A percentile compares a stretch with the other conserved stretches of the same genome.
phyloP scores from a whole-genome alignment of 2,888 invertebrate species.

The Melieria crassipennis region DNA sequence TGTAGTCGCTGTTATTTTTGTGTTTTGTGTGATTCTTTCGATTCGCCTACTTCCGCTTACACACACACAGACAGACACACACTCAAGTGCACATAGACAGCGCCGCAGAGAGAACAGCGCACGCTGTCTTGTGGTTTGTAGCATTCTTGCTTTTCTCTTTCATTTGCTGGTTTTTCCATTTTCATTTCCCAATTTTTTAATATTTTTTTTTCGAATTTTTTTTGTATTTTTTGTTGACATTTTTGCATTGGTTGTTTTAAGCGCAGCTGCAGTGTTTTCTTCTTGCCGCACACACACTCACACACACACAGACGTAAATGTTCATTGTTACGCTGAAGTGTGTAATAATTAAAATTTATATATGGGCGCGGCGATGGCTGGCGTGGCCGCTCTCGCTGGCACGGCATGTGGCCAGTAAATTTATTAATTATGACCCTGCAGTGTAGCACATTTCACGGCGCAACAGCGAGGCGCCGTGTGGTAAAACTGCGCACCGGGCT shows the following conservation, averaged over 20 bases:
- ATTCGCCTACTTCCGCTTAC: no score
- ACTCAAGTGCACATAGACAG: not conserved
- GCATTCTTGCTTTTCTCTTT: conserved; percentile 8
- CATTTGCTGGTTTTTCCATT: not conserved
- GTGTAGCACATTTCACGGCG: not conserved
- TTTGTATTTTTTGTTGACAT: conserved; percentile 5
- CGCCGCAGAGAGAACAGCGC: not conserved
- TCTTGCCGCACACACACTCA: not conserved
- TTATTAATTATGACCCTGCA: conserved; percentile 24
- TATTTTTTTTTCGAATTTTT: not conserved
- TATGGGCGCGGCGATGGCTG: not conserved
- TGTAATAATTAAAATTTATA: conserved; percentile 19
- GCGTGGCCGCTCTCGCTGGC: not conserved
- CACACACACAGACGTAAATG: not conserved
- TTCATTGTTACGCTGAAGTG: conserved; percentile 17
- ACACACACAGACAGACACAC: not conserved
- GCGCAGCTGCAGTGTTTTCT: not conserved
- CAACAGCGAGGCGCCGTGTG: not conserved
- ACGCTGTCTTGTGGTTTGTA: not conserved
- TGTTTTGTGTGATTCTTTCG: no score
- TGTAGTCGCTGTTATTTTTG: no score
- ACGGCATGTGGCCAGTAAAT: conserved; percentile 19
- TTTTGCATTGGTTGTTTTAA: conserved; percentile 15
- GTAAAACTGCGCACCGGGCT: not conserved
- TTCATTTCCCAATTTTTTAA: not conserved